These are phyloP conservation scores for Amblyjoppa proteus DNA, from an alignment of 2,888 invertebrate genomes.

Conservation along the genomic window DNA sequence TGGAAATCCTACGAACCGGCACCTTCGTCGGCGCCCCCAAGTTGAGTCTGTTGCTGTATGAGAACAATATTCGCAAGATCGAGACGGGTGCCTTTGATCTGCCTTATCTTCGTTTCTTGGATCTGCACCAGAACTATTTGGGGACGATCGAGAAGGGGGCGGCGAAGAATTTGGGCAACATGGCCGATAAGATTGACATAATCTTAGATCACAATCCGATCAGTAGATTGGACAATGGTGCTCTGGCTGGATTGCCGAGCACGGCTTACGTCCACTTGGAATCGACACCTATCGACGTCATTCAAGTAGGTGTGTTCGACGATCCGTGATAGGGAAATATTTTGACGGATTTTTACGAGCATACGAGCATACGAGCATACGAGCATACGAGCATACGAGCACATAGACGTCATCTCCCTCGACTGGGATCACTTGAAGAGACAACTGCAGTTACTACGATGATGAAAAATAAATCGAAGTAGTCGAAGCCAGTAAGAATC, in stretches of 20 bases:
- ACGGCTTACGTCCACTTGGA: not conserved
- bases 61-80: not conserved
- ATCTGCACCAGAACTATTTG: not conserved
- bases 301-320: not conserved
- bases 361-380: no score
- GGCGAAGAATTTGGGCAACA: not conserved
- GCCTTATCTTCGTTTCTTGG: not conserved
- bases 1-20: not conserved
- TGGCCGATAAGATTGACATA: not conserved
- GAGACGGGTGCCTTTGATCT: conserved; percentile 5
- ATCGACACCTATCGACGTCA: not conserved
- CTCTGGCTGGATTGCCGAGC: not conserved
- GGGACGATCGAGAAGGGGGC: not conserved
- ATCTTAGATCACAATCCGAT: not conserved
- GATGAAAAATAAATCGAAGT: no score
- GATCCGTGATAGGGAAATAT: not conserved
- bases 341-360: not conserved
- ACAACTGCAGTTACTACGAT: no score
- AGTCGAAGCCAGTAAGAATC: no score
- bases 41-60: not conserved
- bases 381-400: not conserved
- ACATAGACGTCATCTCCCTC: no score
- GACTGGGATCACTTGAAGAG: no score
- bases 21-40: not conserved
- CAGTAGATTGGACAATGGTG: not conserved